A percentile compares a stretch with the other conserved stretches of the same genome.
Evolutionary conservation across 2,113 vertebrate species (phyloP).

Genomic region (Corythoichthys haematopterus): DNA sequence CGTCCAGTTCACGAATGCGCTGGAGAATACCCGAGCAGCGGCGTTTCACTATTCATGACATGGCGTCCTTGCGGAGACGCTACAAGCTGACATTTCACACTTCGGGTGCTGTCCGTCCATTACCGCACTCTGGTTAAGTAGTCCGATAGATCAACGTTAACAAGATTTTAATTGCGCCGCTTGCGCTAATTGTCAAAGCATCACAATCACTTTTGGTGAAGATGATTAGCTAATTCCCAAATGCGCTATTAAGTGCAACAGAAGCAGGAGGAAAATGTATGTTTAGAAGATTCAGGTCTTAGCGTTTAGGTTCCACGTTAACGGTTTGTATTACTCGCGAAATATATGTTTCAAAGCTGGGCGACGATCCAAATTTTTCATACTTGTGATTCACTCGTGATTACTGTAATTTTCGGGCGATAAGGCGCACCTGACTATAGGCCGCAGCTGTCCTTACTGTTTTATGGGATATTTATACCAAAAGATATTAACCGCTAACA

Average conservation of each 20-base stretch:
- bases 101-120: neutral
- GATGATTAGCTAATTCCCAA: neutral
- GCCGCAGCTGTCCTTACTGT: too few species aligned
- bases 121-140: neutral
- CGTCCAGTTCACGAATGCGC: slow-evolving; percentile 2
- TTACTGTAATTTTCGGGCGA: too few species aligned
- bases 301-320: too few species aligned
- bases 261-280: neutral
- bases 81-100: neutral
- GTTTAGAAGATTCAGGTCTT: too few species aligned
- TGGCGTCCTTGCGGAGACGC: neutral
- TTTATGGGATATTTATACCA: too few species aligned
- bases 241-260: neutral
- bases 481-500: too few species aligned
- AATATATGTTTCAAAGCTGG: too few species aligned
- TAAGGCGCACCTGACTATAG: too few species aligned
- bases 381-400: too few species aligned
- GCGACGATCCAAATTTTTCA: too few species aligned
- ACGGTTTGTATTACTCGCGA: too few species aligned
- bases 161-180: neutral
- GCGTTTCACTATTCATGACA: slow-evolving; percentile 1
- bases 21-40: neutral
- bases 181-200: neutral
- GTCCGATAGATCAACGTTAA: neutral
- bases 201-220: neutral